These are phyloP conservation scores for Xanthia togata DNA, from an alignment of 2,888 invertebrate species.

Conservation along the genomic window DNA sequence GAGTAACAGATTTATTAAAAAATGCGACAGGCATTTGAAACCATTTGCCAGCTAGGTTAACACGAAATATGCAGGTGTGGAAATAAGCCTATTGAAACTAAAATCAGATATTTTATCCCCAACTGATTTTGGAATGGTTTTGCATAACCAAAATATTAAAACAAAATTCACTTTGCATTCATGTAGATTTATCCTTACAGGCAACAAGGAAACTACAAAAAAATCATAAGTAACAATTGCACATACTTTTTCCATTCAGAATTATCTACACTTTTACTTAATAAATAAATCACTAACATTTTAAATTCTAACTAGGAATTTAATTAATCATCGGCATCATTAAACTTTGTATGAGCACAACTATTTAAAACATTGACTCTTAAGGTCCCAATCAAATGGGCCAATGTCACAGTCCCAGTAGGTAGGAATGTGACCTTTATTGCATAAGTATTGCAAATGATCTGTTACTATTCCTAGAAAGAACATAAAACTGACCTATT, in stretches of 20 bases:
- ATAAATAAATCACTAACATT: not conserved
- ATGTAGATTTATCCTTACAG: constrained; percentile 3
- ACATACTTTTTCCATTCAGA: not conserved
- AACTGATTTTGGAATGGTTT: not conserved
- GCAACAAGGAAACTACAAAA: not conserved
- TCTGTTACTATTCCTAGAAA: constrained; percentile 1
- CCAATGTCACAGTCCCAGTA: constrained; percentile 64
- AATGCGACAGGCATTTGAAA: not conserved
- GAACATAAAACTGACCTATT: constrained; percentile 28
- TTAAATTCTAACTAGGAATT: not conserved
- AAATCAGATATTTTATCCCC: not conserved
- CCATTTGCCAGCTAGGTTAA: not conserved
- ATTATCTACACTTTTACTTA: not conserved
- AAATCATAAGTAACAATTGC: not conserved
- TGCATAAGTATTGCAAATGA: constrained; percentile 24
- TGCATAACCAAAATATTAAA: too few relatives aligned
- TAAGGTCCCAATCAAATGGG: constrained; percentile 66
- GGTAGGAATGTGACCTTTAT: constrained; percentile 31
- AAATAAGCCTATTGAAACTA: not conserved
- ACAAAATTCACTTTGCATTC: not conserved
- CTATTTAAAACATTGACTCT: constrained; percentile 66
- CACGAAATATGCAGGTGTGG: not conserved
- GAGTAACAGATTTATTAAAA: not conserved
- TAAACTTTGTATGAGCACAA: constrained; percentile 59
- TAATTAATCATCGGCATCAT: constrained; percentile 44